These are phyloP conservation scores for Caerostris darwini DNA, from an alignment of 1,140 invertebrate genomes.

Conservation along the genomic window DNA sequence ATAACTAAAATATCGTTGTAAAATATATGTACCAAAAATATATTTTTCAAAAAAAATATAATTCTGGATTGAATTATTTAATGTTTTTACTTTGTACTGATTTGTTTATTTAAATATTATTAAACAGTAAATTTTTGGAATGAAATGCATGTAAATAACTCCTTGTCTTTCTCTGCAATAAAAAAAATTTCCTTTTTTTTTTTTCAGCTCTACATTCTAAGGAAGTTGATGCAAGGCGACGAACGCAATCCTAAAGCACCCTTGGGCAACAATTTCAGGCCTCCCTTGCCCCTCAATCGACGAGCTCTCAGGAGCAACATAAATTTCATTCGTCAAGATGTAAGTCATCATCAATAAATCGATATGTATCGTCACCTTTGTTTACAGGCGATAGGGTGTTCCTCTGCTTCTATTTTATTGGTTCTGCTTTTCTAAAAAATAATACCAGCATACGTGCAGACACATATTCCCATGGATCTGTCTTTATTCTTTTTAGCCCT, in stretches of 20 bases:
- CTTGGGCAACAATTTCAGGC: constrained; percentile 96
- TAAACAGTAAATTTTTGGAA: too few relatives aligned
- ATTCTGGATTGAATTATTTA: too few relatives aligned
- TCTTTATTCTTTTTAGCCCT: background rate
- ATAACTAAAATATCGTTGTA: too few relatives aligned
- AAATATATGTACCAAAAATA: too few relatives aligned
- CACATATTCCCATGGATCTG: background rate
- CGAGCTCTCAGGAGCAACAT: constrained; percentile 96
- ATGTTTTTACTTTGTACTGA: too few relatives aligned
- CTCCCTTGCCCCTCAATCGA: constrained; percentile 93
- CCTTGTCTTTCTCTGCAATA: too few relatives aligned
- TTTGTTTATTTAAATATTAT: too few relatives aligned
- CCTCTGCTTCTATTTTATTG: constrained; percentile 45
- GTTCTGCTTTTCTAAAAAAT: constrained; percentile 50
- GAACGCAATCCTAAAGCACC: constrained; percentile 91
- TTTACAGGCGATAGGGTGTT: constrained; percentile 65
- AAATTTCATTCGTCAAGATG: constrained; percentile 86
- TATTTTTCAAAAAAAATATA: too few relatives aligned
- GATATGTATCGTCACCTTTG: constrained; percentile 72
- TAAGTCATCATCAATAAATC: constrained; percentile 64
- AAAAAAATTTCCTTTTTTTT: background rate
- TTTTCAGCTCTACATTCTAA: constrained; percentile 90
- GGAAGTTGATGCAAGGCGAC: constrained; percentile 93
- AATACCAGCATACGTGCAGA: background rate
- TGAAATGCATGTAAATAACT: too few relatives aligned